Evolutionary conservation across 2,888 invertebrate genomes (phyloP).

Genomic region (Macaria notata): DNA sequence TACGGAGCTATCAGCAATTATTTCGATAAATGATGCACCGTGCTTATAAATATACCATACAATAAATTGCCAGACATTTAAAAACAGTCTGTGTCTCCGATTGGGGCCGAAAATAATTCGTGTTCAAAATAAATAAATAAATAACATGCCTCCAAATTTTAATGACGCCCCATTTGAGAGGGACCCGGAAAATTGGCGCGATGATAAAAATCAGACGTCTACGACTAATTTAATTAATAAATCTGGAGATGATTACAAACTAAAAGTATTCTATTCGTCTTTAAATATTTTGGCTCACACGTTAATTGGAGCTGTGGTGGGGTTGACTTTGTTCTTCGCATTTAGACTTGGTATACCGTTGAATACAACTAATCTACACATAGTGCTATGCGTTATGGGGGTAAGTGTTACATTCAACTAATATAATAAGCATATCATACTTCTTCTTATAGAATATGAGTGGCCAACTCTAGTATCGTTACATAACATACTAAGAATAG

Average conservation of each 20-base stretch:
- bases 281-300: conserved; percentile 55
- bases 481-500: too few relatives aligned
- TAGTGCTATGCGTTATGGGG: conserved; percentile 64
- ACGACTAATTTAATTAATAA: conserved; percentile 15
- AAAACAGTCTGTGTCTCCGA: not conserved
- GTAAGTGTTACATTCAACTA: conserved; percentile 48
- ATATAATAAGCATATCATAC: too few relatives aligned
- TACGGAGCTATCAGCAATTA: conserved; percentile 6
- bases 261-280: conserved; percentile 52
- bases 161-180: conserved; percentile 31
- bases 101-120: too few relatives aligned
- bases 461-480: too few relatives aligned
- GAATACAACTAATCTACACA: conserved; percentile 49
- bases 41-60: conserved; percentile 7
- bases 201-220: conserved; percentile 14
- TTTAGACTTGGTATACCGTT: conserved; percentile 50
- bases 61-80: too few relatives aligned
- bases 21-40: conserved; percentile 3
- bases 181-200: conserved; percentile 34
- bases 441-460: too few relatives aligned
- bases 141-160: conserved; percentile 46
- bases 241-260: conserved; percentile 37
- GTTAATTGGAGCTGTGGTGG: conserved; percentile 59
- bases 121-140: not conserved
- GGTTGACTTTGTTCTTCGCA: conserved; percentile 46